Percentiles rank a stretch among this genome's conserved stretches.
Evolutionary conservation across 2,797 vertebrate genomes (phyloP).

Genomic region (Remorina albescens): DNA sequence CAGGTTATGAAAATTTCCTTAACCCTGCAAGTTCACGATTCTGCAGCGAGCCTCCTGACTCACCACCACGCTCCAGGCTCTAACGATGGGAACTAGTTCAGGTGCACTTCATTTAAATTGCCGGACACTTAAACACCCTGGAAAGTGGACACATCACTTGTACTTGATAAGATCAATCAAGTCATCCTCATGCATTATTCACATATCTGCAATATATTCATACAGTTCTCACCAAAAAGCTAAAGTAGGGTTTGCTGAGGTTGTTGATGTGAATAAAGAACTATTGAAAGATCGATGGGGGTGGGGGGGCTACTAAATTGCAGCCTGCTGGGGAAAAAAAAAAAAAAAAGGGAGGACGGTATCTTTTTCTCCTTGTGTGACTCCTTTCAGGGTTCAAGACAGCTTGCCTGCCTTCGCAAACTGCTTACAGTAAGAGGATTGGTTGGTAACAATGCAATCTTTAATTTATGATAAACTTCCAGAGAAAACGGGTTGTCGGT

Average conservation of each 20-base stretch:
- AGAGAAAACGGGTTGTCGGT: slow-evolving; percentile 71
- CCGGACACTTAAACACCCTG: slow-evolving; percentile 59
- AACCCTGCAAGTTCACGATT: slow-evolving; percentile 49
- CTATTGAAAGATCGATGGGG: slow-evolving; percentile 64
- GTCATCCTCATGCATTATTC: slow-evolving; percentile 67
- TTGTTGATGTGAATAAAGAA: slow-evolving; percentile 44
- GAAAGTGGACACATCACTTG: slow-evolving; percentile 63
- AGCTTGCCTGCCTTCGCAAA: slow-evolving; percentile 79
- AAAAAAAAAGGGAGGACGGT: slow-evolving; percentile 22
- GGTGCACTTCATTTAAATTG: slow-evolving; percentile 57
- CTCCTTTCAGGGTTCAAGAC: slow-evolving; percentile 81
- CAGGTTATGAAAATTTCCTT: slow-evolving; percentile 57
- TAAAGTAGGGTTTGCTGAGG: slow-evolving; percentile 50
- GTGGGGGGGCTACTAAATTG: slow-evolving; percentile 63
- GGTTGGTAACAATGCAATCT: slow-evolving; percentile 86
- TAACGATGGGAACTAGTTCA: slow-evolving; percentile 39
- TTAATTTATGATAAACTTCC: slow-evolving; percentile 88
- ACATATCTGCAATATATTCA: slow-evolving; percentile 53
- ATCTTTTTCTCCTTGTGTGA: slow-evolving; percentile 61
- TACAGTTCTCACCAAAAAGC: slow-evolving; percentile 51
- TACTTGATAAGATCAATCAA: slow-evolving; percentile 69
- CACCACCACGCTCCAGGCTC: slow-evolving; percentile 46
- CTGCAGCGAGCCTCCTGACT: slow-evolving; percentile 50
- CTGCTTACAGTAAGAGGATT: slow-evolving; percentile 89
- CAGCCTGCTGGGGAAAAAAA: slow-evolving; percentile 21